Conservation (phyloP, 2,113 vertebrate genomes). For the Sylvietta virens region DNA sequence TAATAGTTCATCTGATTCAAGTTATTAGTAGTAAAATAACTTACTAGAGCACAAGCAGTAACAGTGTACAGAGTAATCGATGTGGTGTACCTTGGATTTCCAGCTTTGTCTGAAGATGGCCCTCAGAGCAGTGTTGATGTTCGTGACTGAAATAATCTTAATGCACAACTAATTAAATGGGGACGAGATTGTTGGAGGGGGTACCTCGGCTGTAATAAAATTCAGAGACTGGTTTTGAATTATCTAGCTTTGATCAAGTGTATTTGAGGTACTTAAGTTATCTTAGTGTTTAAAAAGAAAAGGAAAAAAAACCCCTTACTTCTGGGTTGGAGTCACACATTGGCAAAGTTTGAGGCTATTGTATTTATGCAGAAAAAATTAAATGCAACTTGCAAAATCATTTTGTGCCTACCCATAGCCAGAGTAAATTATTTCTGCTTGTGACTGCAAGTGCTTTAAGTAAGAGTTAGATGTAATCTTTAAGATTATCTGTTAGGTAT, state of each 20-base stretch:
- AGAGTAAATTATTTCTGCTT: not conserved
- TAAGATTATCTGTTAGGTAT: not conserved
- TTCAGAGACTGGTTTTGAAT: not conserved
- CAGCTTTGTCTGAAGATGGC: not conserved
- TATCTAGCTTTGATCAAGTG: not conserved
- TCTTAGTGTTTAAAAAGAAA: not conserved
- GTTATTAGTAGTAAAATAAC: not conserved
- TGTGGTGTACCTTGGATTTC: not conserved
- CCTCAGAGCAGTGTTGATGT: not conserved
- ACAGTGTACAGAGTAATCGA: not conserved
- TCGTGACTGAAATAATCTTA: not conserved
- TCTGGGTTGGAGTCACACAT: rapidly evolving
- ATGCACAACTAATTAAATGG: not conserved
- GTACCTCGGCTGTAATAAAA: not conserved
- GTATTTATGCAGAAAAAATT: not conserved
- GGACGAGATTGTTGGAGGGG: rapidly evolving
- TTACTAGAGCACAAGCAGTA: not conserved
- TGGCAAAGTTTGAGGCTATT: not conserved
- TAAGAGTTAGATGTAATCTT: not conserved
- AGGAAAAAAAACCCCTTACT: not conserved
- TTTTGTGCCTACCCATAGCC: not conserved
- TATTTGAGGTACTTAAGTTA: not conserved
- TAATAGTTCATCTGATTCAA: not conserved
- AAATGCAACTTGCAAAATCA: not conserved
- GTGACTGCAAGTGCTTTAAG: not conserved